Evolutionary conservation across 2,113 vertebrate species (phyloP).

Genomic region (Pipa parva): DNA sequence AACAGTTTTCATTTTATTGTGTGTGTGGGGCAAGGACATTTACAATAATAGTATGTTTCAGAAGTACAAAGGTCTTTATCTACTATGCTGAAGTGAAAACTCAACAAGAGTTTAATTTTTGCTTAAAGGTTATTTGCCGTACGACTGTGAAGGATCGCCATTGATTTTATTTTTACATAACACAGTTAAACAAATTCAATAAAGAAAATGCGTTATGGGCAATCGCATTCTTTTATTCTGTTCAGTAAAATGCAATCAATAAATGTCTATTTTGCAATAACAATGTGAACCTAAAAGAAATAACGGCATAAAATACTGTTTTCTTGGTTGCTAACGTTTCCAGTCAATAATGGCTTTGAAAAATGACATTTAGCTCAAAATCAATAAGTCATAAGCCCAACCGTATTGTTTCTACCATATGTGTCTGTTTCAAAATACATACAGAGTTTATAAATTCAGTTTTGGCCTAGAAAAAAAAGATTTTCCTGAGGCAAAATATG

Average conservation of each 20-base stretch:
- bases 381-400: slow-evolving; percentile 38
- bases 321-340: slow-evolving; percentile 36
- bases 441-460: slow-evolving; percentile 5
- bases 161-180: slow-evolving; percentile 38
- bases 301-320: slow-evolving; percentile 8
- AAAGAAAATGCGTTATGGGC: slow-evolving; percentile 30
- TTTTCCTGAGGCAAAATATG: slow-evolving; percentile 11
- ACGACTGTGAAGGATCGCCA: not conserved
- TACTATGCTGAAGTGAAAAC: slow-evolving; percentile 12
- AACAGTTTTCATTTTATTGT: too few species aligned
- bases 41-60: too few species aligned
- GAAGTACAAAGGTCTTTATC: too few species aligned
- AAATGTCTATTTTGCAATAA: slow-evolving; percentile 31
- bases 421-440: slow-evolving; percentile 15
- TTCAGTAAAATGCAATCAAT: slow-evolving; percentile 33
- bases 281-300: slow-evolving; percentile 24
- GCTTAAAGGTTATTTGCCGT: slow-evolving; percentile 26
- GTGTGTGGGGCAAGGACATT: too few species aligned
- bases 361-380: slow-evolving; percentile 41
- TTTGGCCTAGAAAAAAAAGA: slow-evolving; percentile 20
- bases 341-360: slow-evolving; percentile 42
- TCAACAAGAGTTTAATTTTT: slow-evolving; percentile 16
- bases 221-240: slow-evolving; percentile 18
- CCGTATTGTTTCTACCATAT: slow-evolving; percentile 31
- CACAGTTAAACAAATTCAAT: slow-evolving; percentile 36